phyloP scores from a whole-genome alignment of 30 jellyfish, hydroid and myxozoan species.

The Nemopilema nomurai region DNA sequence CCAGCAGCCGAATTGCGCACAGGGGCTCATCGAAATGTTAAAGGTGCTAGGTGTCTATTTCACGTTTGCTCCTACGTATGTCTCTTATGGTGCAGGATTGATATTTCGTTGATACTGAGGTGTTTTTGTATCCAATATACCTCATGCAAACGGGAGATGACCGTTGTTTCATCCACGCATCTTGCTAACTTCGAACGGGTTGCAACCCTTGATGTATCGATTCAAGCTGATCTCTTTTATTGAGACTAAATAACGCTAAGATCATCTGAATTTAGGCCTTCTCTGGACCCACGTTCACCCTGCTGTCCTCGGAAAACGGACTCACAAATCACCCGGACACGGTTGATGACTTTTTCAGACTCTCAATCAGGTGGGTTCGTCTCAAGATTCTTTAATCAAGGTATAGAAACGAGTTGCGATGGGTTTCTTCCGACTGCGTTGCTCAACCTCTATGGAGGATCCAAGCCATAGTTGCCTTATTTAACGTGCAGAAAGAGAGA shows the following conservation, averaged over 20 bases:
- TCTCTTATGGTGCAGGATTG: neutral
- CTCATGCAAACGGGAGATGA: too few species aligned
- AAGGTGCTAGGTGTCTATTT: constrained; percentile 39
- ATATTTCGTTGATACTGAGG: too few species aligned
- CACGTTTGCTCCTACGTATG: neutral
- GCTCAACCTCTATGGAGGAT: too few species aligned
- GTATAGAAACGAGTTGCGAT: too few species aligned
- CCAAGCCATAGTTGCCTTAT: too few species aligned
- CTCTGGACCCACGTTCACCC: constrained; percentile 79
- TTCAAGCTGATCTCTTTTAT: too few species aligned
- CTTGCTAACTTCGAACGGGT: too few species aligned
- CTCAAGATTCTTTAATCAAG: neutral
- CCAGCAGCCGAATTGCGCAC: constrained; percentile 42
- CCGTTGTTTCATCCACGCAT: too few species aligned
- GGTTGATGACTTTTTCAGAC: constrained; percentile 92
- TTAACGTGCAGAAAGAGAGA: too few species aligned
- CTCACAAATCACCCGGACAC: constrained; percentile 87
- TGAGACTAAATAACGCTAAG: neutral
- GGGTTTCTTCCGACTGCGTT: too few species aligned
- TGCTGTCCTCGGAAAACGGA: constrained; percentile 76
- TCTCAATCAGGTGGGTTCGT: constrained; percentile 71
- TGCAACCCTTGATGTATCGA: too few species aligned
- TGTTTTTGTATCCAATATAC: too few species aligned
- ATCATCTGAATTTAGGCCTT: constrained; percentile 55
- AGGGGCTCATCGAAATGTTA: constrained; percentile 66